Evolutionary conservation across 2,113 vertebrate species (phyloP).

Genomic region (Bubalus kerabau): DNA sequence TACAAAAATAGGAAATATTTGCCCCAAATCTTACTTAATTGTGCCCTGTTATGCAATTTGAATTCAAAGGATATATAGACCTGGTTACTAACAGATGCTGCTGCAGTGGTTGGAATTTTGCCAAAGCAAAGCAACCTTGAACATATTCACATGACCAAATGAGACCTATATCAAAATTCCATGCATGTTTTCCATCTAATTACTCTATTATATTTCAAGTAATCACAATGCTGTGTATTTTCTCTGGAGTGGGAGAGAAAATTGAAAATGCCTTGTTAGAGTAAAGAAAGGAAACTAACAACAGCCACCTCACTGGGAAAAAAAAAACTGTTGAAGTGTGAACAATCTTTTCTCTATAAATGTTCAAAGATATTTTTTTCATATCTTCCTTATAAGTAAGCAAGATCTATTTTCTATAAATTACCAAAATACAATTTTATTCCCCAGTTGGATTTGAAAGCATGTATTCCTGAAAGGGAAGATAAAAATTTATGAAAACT

Average conservation of each 20-base stretch:
- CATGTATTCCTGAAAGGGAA: neutral
- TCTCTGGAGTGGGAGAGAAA: slow-evolving; percentile 64
- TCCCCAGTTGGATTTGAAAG: neutral
- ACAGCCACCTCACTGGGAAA: neutral
- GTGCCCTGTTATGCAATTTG: slow-evolving; percentile 20
- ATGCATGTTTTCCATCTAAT: slow-evolving; percentile 44
- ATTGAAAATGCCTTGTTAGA: slow-evolving; percentile 20
- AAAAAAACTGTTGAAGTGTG: neutral
- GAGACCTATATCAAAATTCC: slow-evolving; percentile 38
- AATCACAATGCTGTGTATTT: slow-evolving; percentile 53
- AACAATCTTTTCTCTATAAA: neutral
- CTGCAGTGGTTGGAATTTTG: slow-evolving; percentile 47
- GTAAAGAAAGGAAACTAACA: slow-evolving; percentile 35
- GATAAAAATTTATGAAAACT: neutral
- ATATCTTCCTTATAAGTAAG: neutral
- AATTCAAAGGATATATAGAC: slow-evolving; percentile 42
- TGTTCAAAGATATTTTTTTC: slow-evolving; percentile 4
- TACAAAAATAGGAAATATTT: slow-evolving; percentile 40
- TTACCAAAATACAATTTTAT: slow-evolving; percentile 27
- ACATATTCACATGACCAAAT: slow-evolving; percentile 1
- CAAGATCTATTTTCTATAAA: neutral
- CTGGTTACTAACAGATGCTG: slow-evolving; percentile 46
- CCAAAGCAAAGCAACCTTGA: slow-evolving; percentile 56
- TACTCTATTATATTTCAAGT: slow-evolving; percentile 46
- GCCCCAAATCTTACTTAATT: neutral